These are phyloP conservation scores for Cryptosula pallasiana DNA, from an alignment of 2,888 invertebrate genomes.

Conservation along the genomic window DNA sequence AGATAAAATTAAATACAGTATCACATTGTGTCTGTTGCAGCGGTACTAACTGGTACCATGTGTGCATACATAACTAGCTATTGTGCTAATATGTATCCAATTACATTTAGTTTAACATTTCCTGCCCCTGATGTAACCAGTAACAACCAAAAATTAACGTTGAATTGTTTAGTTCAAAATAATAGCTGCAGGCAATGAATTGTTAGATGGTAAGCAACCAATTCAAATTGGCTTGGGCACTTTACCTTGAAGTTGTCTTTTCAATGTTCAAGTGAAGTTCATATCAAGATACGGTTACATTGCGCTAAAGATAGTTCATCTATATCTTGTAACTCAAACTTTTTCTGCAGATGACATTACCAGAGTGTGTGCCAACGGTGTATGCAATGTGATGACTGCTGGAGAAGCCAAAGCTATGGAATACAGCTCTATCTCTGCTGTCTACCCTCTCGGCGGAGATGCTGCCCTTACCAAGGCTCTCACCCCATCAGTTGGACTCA, in stretches of 20 bases:
- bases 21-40: not conserved
- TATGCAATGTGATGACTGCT: not conserved
- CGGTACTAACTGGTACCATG: not conserved
- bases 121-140: not conserved
- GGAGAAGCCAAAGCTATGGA: not conserved
- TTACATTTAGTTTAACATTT: not conserved
- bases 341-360: not conserved
- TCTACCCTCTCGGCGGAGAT: not conserved
- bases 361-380: not conserved
- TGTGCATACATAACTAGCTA: not conserved
- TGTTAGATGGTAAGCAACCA: not conserved
- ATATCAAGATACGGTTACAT: no score
- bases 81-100: not conserved
- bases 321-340: not conserved
- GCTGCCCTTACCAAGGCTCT: not conserved
- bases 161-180: not conserved
- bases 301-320: no score
- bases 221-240: not conserved
- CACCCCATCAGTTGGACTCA: not conserved
- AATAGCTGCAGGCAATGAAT: not conserved
- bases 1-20: constrained; percentile 21
- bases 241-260: not conserved
- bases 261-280: no score
- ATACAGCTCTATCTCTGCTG: not conserved
- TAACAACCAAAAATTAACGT: not conserved